Conservation (phyloP, 2,888 invertebrate genomes). For the Sarcophaga caerulescens region DNA sequence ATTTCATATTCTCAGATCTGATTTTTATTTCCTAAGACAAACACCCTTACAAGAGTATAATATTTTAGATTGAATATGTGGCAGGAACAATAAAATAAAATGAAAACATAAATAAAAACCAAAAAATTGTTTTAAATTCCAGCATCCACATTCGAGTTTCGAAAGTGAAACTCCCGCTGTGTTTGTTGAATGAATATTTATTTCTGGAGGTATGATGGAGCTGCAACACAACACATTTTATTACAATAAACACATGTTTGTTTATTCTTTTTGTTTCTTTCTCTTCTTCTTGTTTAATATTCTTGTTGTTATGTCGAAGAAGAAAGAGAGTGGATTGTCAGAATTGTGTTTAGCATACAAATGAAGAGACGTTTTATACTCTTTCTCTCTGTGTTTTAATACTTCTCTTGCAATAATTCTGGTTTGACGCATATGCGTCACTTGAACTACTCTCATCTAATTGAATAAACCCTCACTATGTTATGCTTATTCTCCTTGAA, state of each 20-base stretch:
- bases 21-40: constrained; percentile 15
- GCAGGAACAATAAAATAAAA: constrained; percentile 1
- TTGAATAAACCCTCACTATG: neutral
- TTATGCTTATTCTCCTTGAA: neutral
- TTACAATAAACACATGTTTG: constrained; percentile 38
- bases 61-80: constrained; percentile 33
- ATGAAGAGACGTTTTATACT: neutral
- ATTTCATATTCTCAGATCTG: constrained; percentile 39
- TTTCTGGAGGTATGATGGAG: no score
- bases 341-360: neutral
- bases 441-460: constrained; percentile 1
- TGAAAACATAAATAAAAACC: constrained; percentile 10
- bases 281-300: constrained; percentile 3
- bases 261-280: constrained; percentile 6
- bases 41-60: constrained; percentile 5
- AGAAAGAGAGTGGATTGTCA: neutral
- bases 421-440: constrained; percentile 59
- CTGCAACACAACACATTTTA: constrained; percentile 14
- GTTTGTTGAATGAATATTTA: constrained; percentile 20
- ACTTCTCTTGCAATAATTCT: constrained; percentile 15
- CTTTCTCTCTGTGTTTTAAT: neutral
- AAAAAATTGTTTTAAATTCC: constrained; percentile 6
- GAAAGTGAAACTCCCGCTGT: constrained; percentile 64
- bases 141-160: constrained; percentile 56
- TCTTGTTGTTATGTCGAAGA: constrained; percentile 16